phyloP scores from a whole-genome alignment of 2,888 invertebrate species.

The Elysia crispata region DNA sequence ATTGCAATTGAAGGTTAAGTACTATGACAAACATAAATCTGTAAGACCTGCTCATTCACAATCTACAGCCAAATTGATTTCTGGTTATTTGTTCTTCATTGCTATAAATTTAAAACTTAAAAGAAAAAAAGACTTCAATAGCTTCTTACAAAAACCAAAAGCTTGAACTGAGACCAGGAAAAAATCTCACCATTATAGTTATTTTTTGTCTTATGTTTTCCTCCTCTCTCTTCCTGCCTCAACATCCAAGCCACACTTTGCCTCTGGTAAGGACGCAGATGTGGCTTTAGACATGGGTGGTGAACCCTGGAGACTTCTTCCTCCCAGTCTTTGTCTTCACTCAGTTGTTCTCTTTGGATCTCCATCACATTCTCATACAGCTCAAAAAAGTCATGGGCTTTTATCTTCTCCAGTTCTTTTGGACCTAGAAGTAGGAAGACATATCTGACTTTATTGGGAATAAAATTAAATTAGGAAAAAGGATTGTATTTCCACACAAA shows the following conservation, averaged over 20 bases:
- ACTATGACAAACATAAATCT: no score
- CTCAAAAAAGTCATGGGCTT: conserved; percentile 72
- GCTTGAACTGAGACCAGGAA: no score
- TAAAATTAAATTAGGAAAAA: no score
- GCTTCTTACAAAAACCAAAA: no score
- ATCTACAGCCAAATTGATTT: no score
- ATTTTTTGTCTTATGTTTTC: no score
- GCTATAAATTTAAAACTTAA: no score
- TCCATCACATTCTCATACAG: conserved; percentile 71
- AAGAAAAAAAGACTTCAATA: not conserved
- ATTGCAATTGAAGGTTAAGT: not conserved
- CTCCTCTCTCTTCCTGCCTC: conserved; percentile 78
- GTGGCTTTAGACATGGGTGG: conserved; percentile 79
- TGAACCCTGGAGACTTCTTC: conserved; percentile 59
- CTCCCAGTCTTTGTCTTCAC: conserved; percentile 24
- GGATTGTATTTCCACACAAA: no score
- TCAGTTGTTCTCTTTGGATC: conserved; percentile 55
- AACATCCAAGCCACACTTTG: conserved; percentile 86
- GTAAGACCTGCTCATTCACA: no score
- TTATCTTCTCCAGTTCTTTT: conserved; percentile 30
- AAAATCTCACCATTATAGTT: no score
- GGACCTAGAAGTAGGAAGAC: conserved; percentile 30
- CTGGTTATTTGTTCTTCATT: no score
- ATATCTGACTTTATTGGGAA: no score
- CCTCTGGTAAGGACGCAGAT: conserved; percentile 83